Percentiles rank a stretch among this genome's conserved stretches.
These are phyloP conservation scores for Procavia capensis DNA, from an alignment of 2,113 vertebrate species.

Conservation along the genomic window DNA sequence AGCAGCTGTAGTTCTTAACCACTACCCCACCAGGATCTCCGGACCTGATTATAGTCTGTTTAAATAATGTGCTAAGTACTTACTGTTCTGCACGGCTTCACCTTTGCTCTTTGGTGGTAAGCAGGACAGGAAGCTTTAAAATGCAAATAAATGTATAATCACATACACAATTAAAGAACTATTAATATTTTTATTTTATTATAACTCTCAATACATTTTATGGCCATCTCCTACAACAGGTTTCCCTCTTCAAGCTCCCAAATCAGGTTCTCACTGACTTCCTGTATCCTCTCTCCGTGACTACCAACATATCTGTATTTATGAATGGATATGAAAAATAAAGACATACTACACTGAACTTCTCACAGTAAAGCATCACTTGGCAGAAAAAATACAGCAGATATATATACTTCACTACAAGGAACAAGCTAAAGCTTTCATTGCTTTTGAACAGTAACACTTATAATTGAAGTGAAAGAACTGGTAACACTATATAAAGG, in stretches of 20 bases:
- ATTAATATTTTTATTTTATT: background rate
- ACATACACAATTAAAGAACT: background rate
- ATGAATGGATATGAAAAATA: background rate
- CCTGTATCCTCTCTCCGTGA: background rate
- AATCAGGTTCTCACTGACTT: background rate
- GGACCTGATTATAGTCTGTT: background rate
- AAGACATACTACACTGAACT: background rate
- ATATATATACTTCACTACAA: background rate
- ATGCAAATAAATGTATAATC: background rate
- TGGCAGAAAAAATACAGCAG: background rate
- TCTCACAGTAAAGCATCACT: background rate
- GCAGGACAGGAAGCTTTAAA: background rate
- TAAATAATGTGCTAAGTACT: background rate
- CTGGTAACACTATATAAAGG: background rate
- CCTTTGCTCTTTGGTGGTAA: background rate
- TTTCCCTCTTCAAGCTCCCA: background rate
- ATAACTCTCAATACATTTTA: background rate
- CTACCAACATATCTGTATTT: background rate
- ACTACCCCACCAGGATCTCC: no score
- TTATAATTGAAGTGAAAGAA: background rate
- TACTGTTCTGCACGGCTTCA: background rate
- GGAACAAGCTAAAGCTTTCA: background rate
- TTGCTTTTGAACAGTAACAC: background rate
- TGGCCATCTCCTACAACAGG: background rate
- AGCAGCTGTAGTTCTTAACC: no score